These are phyloP conservation scores for Mya arenaria DNA, from an alignment of 1,140 invertebrate species.

Conservation along the genomic window DNA sequence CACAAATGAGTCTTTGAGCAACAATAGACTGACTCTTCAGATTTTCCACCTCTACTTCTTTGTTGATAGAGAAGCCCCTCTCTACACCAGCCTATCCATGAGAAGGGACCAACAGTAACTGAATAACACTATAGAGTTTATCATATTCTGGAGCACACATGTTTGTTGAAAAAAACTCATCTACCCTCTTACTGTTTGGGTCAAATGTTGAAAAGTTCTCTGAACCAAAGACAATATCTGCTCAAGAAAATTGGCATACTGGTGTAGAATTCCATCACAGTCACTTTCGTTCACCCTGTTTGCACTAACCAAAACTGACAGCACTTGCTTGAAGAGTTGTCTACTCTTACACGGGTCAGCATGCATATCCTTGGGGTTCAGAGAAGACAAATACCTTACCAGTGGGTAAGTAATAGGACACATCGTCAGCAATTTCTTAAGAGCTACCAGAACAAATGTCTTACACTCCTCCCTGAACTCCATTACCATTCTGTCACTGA, in stretches of 20 bases:
- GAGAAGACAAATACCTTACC: constrained; percentile 27
- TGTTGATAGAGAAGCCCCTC: constrained; percentile 67
- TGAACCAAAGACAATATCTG: not conserved
- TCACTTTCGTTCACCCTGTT: constrained; percentile 19
- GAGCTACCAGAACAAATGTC: not conserved
- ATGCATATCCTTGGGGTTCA: constrained; percentile 38
- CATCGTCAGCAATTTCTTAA: constrained; percentile 41
- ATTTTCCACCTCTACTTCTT: constrained; percentile 61
- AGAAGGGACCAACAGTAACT: constrained; percentile 53
- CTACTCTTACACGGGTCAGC: not conserved
- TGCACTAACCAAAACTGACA: not conserved
- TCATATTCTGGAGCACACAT: constrained; percentile 8
- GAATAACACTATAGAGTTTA: constrained; percentile 53
- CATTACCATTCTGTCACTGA: not conserved
- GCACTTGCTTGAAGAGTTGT: constrained; percentile 7
- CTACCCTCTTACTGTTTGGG: constrained; percentile 40
- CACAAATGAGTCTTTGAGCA: constrained; percentile 54
- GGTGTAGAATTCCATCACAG: not conserved
- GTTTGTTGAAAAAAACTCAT: constrained; percentile 17
- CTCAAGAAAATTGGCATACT: constrained; percentile 14
- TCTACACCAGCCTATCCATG: constrained; percentile 69
- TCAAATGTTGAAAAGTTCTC: not conserved
- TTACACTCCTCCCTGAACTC: too few relatives aligned
- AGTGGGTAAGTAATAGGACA: constrained; percentile 45
- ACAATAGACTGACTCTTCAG: constrained; percentile 51